These are phyloP conservation scores for Prunella himalayana DNA, from an alignment of 2,113 vertebrate species.

Conservation along the genomic window DNA sequence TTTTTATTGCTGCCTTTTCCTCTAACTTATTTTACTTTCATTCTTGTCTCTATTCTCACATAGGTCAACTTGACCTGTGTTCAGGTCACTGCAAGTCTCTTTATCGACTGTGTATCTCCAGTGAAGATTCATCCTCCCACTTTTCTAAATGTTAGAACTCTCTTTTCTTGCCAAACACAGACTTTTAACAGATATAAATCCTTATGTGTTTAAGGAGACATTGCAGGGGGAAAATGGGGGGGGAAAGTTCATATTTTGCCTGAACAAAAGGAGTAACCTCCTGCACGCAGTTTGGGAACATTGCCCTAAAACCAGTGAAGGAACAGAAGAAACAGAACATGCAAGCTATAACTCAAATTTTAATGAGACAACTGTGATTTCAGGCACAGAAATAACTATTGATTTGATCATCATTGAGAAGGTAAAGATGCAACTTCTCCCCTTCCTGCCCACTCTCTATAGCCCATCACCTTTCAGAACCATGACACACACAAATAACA, in stretches of 20 bases:
- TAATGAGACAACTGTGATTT: not conserved
- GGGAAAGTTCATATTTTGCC: not conserved
- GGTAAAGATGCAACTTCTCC: not conserved
- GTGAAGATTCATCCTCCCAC: not conserved
- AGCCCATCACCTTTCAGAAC: not conserved
- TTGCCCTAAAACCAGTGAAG: not conserved
- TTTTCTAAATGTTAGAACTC: not conserved
- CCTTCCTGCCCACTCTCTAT: not conserved
- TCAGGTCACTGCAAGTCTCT: not conserved
- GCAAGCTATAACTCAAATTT: not conserved
- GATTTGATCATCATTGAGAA: not conserved
- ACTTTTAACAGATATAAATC: not conserved
- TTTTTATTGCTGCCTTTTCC: not conserved
- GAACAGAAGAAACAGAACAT: rapidly evolving
- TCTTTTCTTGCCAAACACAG: not conserved
- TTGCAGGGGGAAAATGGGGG: not conserved
- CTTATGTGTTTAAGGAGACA: not conserved
- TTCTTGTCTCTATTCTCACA: not conserved
- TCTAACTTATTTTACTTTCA: not conserved
- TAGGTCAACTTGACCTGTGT: constrained; percentile 1
- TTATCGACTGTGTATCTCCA: not conserved
- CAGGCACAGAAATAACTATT: not conserved
- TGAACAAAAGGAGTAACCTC: not conserved
- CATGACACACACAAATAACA: not conserved
- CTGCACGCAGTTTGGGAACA: not conserved